Conservation (phyloP, 2,888 invertebrate species). For the Tenthredo livida region DNA sequence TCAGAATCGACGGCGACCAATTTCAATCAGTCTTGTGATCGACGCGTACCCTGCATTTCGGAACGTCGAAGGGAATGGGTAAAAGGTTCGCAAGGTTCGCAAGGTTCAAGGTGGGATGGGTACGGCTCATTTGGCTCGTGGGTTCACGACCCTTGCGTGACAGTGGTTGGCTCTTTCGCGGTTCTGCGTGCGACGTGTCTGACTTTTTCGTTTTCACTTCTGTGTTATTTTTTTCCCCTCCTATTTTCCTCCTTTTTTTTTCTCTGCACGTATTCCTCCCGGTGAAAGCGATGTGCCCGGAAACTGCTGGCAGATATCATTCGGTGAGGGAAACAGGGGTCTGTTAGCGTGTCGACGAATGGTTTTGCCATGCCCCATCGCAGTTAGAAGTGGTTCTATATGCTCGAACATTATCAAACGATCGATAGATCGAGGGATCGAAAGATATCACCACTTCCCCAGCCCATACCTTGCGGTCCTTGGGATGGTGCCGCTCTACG, state of each 20-base stretch:
- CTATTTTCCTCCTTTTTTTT: background rate
- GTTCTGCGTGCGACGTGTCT: slow-evolving; percentile 25
- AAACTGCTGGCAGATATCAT: slow-evolving; percentile 35
- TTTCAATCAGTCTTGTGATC: slow-evolving; percentile 17
- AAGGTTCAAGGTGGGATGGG: background rate
- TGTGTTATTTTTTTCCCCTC: background rate
- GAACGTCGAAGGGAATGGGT: background rate
- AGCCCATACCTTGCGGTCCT: background rate
- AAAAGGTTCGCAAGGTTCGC: slow-evolving; percentile 27
- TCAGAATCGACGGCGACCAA: background rate
- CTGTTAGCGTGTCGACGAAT: slow-evolving; percentile 32
- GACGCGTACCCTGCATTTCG: background rate
- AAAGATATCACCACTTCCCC: slow-evolving; percentile 9
- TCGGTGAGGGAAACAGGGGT: slow-evolving; percentile 20
- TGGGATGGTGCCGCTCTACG: background rate
- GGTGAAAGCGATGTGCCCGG: slow-evolving; percentile 19
- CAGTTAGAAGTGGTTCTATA: slow-evolving; percentile 32
- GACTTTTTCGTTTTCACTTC: slow-evolving; percentile 6
- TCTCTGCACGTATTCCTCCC: background rate
- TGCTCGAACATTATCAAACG: slow-evolving; percentile 18
- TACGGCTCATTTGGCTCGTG: slow-evolving; percentile 19
- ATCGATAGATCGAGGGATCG: slow-evolving; percentile 4
- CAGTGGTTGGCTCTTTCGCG: slow-evolving; percentile 21
- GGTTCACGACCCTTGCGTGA: slow-evolving; percentile 33
- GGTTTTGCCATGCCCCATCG: slow-evolving; percentile 2